Conservation (phyloP, 2,888 invertebrate species). For the Hirtodrosophila duncani region DNA sequence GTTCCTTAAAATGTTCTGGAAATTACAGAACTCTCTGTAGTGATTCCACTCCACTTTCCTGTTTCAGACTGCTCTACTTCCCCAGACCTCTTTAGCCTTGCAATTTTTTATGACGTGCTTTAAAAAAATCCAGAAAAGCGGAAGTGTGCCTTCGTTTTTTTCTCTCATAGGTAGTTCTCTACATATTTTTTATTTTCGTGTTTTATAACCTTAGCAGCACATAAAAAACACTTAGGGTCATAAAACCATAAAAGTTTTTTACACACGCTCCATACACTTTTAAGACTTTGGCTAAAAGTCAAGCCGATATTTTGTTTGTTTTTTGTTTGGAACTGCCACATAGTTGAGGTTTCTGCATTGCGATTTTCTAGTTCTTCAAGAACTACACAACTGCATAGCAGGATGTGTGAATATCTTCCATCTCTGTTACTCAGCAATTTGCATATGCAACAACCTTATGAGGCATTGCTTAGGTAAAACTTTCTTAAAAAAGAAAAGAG, state of each 20-base stretch:
- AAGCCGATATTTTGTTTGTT: conserved; percentile 17
- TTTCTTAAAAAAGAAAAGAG: too few relatives aligned
- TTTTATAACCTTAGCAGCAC: conserved; percentile 35
- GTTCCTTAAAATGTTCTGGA: too few relatives aligned
- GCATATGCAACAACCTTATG: too few relatives aligned
- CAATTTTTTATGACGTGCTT: conserved; percentile 52
- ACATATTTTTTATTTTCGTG: conserved; percentile 25
- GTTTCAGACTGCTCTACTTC: too few relatives aligned
- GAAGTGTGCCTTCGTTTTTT: conserved; percentile 53
- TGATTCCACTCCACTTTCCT: too few relatives aligned
- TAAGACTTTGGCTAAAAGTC: conserved; percentile 38
- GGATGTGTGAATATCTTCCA: too few relatives aligned
- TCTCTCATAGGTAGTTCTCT: conserved; percentile 36
- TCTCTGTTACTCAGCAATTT: too few relatives aligned
- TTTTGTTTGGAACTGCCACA: conserved; percentile 3
- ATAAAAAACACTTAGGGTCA: conserved; percentile 49
- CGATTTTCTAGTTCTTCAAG: neutral
- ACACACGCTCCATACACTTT: conserved; percentile 24
- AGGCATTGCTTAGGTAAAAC: too few relatives aligned
- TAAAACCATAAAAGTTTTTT: conserved; percentile 54
- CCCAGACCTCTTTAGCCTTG: neutral
- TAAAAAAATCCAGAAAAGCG: conserved; percentile 41
- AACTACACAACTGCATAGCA: too few relatives aligned
- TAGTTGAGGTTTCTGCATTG: conserved; percentile 4
- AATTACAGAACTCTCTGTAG: too few relatives aligned